A percentile compares a stretch with the other conserved stretches of the same genome.
Conservation (phyloP, 2,888 invertebrate genomes). For the Lasius platythorax region DNA sequence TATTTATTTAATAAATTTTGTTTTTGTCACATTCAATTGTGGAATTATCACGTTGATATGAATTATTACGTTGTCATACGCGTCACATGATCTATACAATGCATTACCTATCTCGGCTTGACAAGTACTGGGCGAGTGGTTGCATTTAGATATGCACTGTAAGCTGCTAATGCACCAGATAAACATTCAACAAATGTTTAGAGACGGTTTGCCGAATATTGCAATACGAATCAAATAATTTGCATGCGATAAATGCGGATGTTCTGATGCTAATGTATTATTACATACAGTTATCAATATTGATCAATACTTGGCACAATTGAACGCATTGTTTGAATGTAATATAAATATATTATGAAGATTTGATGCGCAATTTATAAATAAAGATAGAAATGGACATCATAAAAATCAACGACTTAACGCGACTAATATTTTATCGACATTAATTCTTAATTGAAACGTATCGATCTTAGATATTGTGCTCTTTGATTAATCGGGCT, state of each 20-base stretch:
- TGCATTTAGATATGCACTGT: conserved; percentile 56
- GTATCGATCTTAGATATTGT: neutral
- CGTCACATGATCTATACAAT: conserved; percentile 51
- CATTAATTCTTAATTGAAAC: neutral
- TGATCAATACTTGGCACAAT: conserved; percentile 52
- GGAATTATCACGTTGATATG: conserved; percentile 47
- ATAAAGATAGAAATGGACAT: conserved; percentile 35
- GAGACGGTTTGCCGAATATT: conserved; percentile 57
- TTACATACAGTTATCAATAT: conserved; percentile 53
- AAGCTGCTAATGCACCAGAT: conserved; percentile 57
- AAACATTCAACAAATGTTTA: conserved; percentile 58
- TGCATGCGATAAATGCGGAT: conserved; percentile 49
- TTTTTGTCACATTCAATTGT: conserved; percentile 38
- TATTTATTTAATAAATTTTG: conserved; percentile 40
- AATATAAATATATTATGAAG: conserved; percentile 48
- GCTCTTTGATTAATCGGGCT: neutral
- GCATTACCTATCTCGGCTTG: conserved; percentile 55
- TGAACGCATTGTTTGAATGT: conserved; percentile 23
- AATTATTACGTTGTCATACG: conserved; percentile 53
- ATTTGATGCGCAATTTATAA: conserved; percentile 33
- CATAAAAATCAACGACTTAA: conserved; percentile 4
- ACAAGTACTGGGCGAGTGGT: conserved; percentile 46
- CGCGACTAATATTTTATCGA: neutral
- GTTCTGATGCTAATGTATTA: conserved; percentile 48
- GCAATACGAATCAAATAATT: conserved; percentile 55